These are phyloP conservation scores for Pinctada fucata DNA, from an alignment of 2,888 invertebrate genomes.

Conservation along the genomic window DNA sequence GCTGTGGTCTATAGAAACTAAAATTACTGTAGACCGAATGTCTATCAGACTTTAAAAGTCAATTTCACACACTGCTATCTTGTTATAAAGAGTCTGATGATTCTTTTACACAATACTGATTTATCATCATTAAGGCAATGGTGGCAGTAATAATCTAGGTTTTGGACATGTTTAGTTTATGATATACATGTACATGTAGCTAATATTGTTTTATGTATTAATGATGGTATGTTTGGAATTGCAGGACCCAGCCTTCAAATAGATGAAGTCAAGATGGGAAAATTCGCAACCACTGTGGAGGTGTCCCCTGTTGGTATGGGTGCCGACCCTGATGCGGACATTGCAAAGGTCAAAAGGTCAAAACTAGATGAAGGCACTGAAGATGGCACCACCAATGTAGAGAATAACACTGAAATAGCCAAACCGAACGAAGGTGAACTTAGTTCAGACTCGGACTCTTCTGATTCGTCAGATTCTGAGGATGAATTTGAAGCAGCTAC, in stretches of 20 bases:
- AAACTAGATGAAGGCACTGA: background rate
- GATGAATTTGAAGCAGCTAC: slow-evolving; percentile 30
- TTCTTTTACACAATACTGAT: no score
- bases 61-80: no score
- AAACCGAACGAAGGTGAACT: background rate
- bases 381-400: background rate
- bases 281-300: slow-evolving; percentile 90
- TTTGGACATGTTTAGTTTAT: no score
- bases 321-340: background rate
- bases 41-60: no score
- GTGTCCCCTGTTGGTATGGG: slow-evolving; percentile 79
- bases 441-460: background rate
- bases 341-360: background rate
- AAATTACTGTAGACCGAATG: no score
- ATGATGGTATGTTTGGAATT: background rate
- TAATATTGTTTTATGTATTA: background rate
- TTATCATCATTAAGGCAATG: no score
- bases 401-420: background rate
- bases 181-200: no score
- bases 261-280: slow-evolving; percentile 80
- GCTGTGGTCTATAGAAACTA: no score
- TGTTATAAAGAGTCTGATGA: no score
- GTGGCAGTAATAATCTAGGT: no score
- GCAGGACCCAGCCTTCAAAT: background rate
- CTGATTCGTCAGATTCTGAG: slow-evolving; percentile 31